Base-by-base conservation (phyloP, 92 coral and sea anemone genomes). In the Galaxea fascicularis region DNA sequence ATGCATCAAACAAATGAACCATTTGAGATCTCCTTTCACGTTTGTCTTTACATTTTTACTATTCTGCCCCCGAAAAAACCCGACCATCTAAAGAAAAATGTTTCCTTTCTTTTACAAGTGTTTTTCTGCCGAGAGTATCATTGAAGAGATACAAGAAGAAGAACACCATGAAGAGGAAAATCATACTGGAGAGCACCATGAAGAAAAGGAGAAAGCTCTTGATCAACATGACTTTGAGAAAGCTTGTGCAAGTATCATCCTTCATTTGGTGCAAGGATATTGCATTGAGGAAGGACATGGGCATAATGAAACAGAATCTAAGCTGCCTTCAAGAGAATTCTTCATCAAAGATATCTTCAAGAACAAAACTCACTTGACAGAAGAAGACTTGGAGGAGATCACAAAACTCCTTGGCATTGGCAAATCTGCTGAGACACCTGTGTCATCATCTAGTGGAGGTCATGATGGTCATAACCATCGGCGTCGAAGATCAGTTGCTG, bases 231-330 rank as follows among this genome's bases (percentile, higher is more conserved):
- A 83, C 29, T 94, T 94, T 83, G 84, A 94, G 62, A 87, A 66
- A 41, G 98, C 98, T 0, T 89, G 93, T 81, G 98, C 93, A 5
- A 89, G 80, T 78, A 94, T 94, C 62, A 58, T 94, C 31, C 86
- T 69, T 70, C 98, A 93, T 70, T 85, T 94, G 25, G 80, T 82
- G 17, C 92, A 89, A 62, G 98, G 98, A 18, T 89, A 82, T 54
- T 94, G 98, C 24, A 94, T 94, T 54, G 28, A 85, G 4, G 93
- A 89, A n/a, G 82, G 81, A 25, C 89, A 85, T 31, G 89, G 73
- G 18, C 73, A 80, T 45, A 73, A 83, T 65, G 85, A 79, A 56
- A 41, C 78, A 1, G 59, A 77, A 67, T 60, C 88, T 0, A 27
- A 75, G 7, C 83, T 94, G 49, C 98, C 98, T 47, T 58, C 89